phyloP scores from a whole-genome alignment of 2,797 vertebrate genomes.

The Erpetoichthys calabaricus region DNA sequence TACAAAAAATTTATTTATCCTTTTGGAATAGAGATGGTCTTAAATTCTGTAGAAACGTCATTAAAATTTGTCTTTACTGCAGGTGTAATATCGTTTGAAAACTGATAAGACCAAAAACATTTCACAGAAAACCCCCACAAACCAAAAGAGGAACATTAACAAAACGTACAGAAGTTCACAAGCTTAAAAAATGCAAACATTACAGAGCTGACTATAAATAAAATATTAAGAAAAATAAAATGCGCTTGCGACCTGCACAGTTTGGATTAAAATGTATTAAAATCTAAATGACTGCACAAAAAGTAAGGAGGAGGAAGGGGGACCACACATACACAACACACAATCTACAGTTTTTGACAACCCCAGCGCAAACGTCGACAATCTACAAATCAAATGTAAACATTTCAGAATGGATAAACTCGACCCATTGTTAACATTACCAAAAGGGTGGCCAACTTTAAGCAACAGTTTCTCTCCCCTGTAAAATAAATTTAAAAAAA shows the following conservation, averaged over 20 bases:
- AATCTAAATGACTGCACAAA: slow-evolving; percentile 33
- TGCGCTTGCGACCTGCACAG: slow-evolving; percentile 77
- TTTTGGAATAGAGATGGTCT: slow-evolving; percentile 68
- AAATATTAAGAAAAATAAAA: slow-evolving; percentile 41
- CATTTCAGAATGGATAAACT: slow-evolving; percentile 37
- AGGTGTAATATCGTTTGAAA: slow-evolving; percentile 43
- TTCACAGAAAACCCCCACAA: slow-evolving; percentile 66
- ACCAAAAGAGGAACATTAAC: slow-evolving; percentile 52
- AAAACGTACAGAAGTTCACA: slow-evolving; percentile 63
- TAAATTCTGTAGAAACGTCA: slow-evolving; percentile 69
- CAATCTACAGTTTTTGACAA: slow-evolving; percentile 52
- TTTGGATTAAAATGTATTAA: slow-evolving; percentile 37
- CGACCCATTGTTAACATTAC: no score
- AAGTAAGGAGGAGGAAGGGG: background rate
- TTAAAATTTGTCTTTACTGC: slow-evolving; percentile 59
- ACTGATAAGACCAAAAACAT: slow-evolving; percentile 61
- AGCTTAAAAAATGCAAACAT: slow-evolving; percentile 34
- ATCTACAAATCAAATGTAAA: slow-evolving; percentile 71
- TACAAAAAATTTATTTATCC: slow-evolving; percentile 68
- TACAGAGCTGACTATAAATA: slow-evolving; percentile 78
- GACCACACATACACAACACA: slow-evolving; percentile 22
- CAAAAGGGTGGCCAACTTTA: no score
- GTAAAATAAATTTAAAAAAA: no score
- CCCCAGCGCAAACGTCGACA: slow-evolving; percentile 47
- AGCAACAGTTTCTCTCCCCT: no score